Conservation (phyloP, 1,140 invertebrate species). For the Cardiocondyla obscurior region DNA sequence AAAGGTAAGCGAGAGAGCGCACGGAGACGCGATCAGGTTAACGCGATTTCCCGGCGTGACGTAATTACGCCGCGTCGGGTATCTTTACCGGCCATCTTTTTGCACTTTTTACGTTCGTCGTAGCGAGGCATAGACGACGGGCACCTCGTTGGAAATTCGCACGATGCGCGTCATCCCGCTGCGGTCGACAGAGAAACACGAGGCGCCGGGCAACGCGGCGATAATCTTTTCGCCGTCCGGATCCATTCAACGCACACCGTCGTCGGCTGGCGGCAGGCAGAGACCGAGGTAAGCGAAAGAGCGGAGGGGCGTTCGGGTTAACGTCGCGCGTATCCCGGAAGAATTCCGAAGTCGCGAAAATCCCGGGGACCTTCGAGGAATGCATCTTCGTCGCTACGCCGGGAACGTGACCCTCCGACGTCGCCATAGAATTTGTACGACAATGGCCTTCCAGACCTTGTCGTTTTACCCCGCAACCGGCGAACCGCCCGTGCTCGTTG, state of each 20-base stretch:
- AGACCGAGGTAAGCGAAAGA: too few species aligned
- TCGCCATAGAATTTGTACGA: constrained; percentile 49
- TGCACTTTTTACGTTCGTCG: background rate
- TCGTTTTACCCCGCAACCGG: constrained; percentile 21
- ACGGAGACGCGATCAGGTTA: background rate
- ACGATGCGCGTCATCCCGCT: background rate
- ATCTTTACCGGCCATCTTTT: too few species aligned
- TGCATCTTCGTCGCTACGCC: constrained; percentile 40
- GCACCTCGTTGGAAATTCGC: background rate
- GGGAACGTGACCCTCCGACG: constrained; percentile 43
- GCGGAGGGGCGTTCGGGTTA: background rate
- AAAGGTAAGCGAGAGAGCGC: too few species aligned
- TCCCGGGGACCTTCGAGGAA: constrained; percentile 41
- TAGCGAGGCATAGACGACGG: too few species aligned
- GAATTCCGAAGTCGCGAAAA: constrained; percentile 54
- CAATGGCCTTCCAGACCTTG: constrained; percentile 50
- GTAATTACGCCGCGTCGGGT: too few species aligned
- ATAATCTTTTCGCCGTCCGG: constrained; percentile 16
- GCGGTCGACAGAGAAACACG: background rate
- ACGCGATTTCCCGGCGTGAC: too few species aligned
- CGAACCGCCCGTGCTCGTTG: background rate
- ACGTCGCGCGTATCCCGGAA: constrained; percentile 28
- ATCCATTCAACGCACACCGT: background rate
- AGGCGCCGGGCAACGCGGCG: background rate
- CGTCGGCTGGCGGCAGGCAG: background rate